Evolutionary conservation across 2,797 vertebrate genomes (phyloP), one percentile per base, ranked within the genome.

Genomic region (Pelobates cultripes): DNA sequence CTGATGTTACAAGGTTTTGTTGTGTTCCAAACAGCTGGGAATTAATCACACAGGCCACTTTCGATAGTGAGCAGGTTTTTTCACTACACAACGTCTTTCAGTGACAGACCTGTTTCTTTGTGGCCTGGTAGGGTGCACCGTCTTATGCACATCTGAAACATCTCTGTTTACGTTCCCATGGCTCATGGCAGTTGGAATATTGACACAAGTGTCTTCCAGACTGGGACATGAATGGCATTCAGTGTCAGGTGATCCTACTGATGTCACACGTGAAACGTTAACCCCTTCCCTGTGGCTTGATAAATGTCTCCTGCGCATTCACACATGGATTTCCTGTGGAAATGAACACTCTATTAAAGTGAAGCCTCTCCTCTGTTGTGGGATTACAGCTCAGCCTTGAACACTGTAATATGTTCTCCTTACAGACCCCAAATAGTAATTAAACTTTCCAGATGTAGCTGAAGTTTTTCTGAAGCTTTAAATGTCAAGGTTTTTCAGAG

Each of bases 131-230:
- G 44, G 70, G 73, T 71, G 4, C 5, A 60, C 43, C 12, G 44
- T 85, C 64, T 85, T 69, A 71, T 12, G 47, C 72, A 47, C 69
- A 53, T 10, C 28, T 40, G 0, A 9, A 6, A 40, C 4, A 40
- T 64, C 17, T 75, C 60, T 89, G 63, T 87, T 90, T 88, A 86
- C 86, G 88, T 91, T 92, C 86, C 87, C 86, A 89, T 0, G 0
- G 75, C 69, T 83, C 86, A 3, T 85, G 80, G 75, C 61, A 85
- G 75, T 17, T 79, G 66, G 64, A 66, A 5, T 79, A 74, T 87
- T 91, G 89, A 90, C 82, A 90, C 86, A 84, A 60, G 55, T 77
- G 70, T 13, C 82, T 43, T 85, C 70, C 83, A 89, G 87, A 87
- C 74, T 80, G 73, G 53, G 61, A 64, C 14, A 14, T n/a, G 61